A percentile compares a stretch with the other conserved stretches of the same genome.
Evolutionary conservation across 2,113 vertebrate species (phyloP).

Genomic region (Amblyopsis rosae): DNA sequence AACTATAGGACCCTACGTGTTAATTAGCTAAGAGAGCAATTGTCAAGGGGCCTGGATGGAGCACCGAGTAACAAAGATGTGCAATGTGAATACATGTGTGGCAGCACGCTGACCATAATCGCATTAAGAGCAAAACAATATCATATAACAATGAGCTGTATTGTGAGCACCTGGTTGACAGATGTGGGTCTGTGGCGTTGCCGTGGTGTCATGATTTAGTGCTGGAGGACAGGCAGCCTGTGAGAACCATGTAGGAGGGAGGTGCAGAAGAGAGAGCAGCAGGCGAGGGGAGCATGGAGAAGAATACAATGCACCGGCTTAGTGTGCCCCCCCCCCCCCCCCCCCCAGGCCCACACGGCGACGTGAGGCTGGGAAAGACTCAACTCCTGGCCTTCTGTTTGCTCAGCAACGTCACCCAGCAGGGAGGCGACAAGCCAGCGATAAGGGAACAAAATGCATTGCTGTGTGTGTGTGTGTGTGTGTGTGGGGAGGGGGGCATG

Average conservation of each 20-base stretch:
- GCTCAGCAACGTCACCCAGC: slow-evolving; percentile 61
- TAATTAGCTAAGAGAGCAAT: not conserved
- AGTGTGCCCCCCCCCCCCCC: slow-evolving; percentile 70
- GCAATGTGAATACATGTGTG: too few species aligned
- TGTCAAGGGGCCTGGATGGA: not conserved
- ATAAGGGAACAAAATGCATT: slow-evolving; percentile 47
- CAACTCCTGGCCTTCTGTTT: slow-evolving; percentile 67
- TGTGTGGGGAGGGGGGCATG: slow-evolving; percentile 63
- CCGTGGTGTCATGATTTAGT: slow-evolving; percentile 17
- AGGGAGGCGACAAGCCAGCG: slow-evolving; percentile 36
- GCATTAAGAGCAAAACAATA: not conserved
- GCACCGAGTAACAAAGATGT: too few species aligned
- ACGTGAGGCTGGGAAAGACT: slow-evolving; percentile 47
- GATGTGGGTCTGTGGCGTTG: slow-evolving; percentile 23
- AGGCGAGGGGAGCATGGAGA: slow-evolving; percentile 67
- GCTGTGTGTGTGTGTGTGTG: slow-evolving; percentile 50
- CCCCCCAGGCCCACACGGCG: slow-evolving; percentile 52
- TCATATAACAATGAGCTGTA: not conserved
- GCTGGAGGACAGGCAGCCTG: slow-evolving; percentile 48
- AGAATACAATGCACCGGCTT: slow-evolving; percentile 80
- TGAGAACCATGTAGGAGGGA: slow-evolving; percentile 47
- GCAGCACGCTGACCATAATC: too few species aligned
- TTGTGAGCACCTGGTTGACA: not conserved
- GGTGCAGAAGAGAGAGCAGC: slow-evolving; percentile 55
- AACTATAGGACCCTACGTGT: not conserved